These are phyloP conservation scores for Homalodisca vitripennis DNA, from an alignment of 1,140 invertebrate species.

Conservation along the genomic window DNA sequence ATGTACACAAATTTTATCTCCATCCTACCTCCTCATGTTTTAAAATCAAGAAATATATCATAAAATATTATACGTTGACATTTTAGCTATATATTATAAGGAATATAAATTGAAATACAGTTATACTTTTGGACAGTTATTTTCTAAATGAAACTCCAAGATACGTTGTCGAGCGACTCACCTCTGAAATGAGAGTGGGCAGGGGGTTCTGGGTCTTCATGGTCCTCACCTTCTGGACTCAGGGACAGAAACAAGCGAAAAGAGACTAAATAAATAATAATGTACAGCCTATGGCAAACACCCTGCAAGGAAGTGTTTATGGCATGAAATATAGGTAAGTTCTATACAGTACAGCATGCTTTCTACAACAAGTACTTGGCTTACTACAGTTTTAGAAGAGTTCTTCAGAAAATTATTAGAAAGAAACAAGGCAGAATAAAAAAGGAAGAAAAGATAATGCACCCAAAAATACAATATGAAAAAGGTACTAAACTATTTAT, in stretches of 20 bases:
- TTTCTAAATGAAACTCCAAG: neutral
- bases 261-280: conserved; percentile 75
- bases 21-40: neutral
- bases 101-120: neutral
- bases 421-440: too few species aligned
- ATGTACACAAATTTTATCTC: too few species aligned
- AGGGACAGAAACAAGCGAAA: conserved; percentile 78
- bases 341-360: too few species aligned
- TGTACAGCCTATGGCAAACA: conserved; percentile 36
- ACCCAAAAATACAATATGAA: too few species aligned
- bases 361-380: too few species aligned
- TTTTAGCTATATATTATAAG: too few species aligned
- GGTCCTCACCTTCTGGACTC: conserved; percentile 65
- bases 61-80: neutral
- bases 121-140: neutral
- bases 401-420: too few species aligned
- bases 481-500: too few species aligned
- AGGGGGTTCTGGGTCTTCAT: conserved; percentile 53
- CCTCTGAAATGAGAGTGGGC: conserved; percentile 28
- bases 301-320: neutral
- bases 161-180: conserved; percentile 2
- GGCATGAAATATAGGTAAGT: too few species aligned
- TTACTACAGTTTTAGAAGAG: too few species aligned
- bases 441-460: too few species aligned
- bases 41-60: neutral